Conservation (phyloP, 2,797 vertebrate genomes). For the Rhinogobio ventralis region DNA sequence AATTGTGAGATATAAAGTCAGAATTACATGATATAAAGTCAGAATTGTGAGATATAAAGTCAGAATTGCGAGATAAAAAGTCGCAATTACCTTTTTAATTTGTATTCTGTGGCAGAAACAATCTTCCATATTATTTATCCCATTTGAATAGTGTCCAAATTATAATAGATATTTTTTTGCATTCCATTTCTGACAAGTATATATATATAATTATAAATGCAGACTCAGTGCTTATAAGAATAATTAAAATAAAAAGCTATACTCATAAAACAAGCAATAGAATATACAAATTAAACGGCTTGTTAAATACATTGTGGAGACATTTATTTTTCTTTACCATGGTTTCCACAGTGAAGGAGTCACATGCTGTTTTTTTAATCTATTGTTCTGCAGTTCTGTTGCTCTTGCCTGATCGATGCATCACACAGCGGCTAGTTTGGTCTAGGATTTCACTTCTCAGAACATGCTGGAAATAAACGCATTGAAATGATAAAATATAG, state of each 20-base stretch:
- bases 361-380: not conserved
- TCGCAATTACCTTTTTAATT: no score
- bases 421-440: not conserved
- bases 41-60: no score
- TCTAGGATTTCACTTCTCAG: not conserved
- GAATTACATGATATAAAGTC: no score
- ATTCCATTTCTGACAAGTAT: not conserved
- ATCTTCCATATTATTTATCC: not conserved
- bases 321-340: not conserved
- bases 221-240: not conserved
- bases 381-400: conserved; percentile 15
- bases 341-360: not conserved
- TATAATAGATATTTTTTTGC: not conserved
- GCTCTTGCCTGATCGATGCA: conserved; percentile 19
- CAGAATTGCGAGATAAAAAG: no score
- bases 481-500: not conserved
- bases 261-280: not conserved
- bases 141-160: not conserved
- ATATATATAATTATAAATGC: not conserved
- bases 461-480: conserved; percentile 21
- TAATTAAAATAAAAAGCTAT: not conserved
- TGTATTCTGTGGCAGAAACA: no score
- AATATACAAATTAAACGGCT: not conserved
- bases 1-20: no score
- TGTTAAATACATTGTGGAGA: not conserved